Evolutionary conservation across 2,113 vertebrate genomes (phyloP), one percentile per base, ranked within the genome.

Genomic region (Mormyrus iriodes): DNA sequence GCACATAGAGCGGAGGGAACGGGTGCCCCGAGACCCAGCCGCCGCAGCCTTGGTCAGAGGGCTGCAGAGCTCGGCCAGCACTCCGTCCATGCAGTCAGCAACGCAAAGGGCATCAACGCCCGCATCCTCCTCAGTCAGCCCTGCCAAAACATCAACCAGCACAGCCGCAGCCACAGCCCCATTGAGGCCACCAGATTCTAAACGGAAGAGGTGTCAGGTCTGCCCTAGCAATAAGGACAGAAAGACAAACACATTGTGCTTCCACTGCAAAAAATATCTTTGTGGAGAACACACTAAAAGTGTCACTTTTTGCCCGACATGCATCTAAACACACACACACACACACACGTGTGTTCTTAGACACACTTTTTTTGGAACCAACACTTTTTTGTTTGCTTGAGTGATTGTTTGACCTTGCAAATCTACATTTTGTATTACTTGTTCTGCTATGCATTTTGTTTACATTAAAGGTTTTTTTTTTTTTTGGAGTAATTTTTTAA

Each of bases 351-450:
- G n/a, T 13, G 13, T 31, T 31, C 35, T 13, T 39, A 13, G 35
- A 82, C 76, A 82, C 6, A 76, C 8, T 44, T 82, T 44, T 82
- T 82, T 44, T 79, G 73, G 4, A 79, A 79, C 15, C 42, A 42
- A 3, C 10, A 79, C 73, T 79, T 79, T 76, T 76, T 76, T 3
- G 12, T 84, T 84, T 84, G 42, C 19, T 84, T n/a, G 4, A 84
- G 10, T 84, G 42, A 39, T 84, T 42, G 31, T 44, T 42, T 84
- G 79, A 84, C 42, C 79, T 44, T 84, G 82, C 42, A 84, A 84
- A 84, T 84, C 19, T 83, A 46, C 79, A 42, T 84, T 84, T 84
- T 84, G 31, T 46, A 84, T 83, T 79, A 79, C n/a, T n/a, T n/a
- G n/a, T n/a, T n/a, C n/a, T n/a, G n/a, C n/a, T n/a, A n/a, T n/a